Percentiles rank a stretch among this genome's conserved stretches.
Evolutionary conservation across 2,888 invertebrate species (phyloP).

Genomic region (Cheilosia variabilis): DNA sequence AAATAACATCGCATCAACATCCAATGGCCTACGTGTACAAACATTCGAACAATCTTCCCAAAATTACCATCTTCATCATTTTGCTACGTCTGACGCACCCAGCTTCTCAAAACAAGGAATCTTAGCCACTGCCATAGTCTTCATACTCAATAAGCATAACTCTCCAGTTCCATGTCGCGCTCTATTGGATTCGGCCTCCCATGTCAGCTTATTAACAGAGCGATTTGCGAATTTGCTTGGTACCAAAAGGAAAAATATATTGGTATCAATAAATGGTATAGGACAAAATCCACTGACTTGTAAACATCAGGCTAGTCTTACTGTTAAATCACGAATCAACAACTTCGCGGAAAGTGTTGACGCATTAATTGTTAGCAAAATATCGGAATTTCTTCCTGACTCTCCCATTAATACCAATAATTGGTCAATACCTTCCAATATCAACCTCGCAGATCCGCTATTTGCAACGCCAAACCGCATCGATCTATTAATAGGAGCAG

Average conservation of each 20-base stretch:
- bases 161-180: constrained; percentile 24
- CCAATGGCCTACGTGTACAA: constrained; percentile 2
- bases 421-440: constrained; percentile 20
- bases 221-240: constrained; percentile 16
- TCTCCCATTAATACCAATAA: background rate
- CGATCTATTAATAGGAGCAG: constrained; percentile 71
- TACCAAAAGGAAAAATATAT: background rate
- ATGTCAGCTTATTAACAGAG: constrained; percentile 23
- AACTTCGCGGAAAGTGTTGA: constrained; percentile 10
- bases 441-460: constrained; percentile 13
- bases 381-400: constrained; percentile 21
- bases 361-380: constrained; percentile 13
- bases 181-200: constrained; percentile 15
- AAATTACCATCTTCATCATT: constrained; percentile 12
- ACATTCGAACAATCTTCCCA: background rate
- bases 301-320: constrained; percentile 10
- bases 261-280: constrained; percentile 7
- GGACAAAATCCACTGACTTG: constrained; percentile 10
- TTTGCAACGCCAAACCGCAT: constrained; percentile 48
- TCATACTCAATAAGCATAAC: constrained; percentile 1
- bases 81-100: background rate
- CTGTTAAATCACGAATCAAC: constrained; percentile 7
- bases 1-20: background rate
- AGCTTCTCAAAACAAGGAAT: background rate
- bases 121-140: constrained; percentile 15